phyloP scores from a whole-genome alignment of 2,888 invertebrate species.

The Clitarchus hookeri region DNA sequence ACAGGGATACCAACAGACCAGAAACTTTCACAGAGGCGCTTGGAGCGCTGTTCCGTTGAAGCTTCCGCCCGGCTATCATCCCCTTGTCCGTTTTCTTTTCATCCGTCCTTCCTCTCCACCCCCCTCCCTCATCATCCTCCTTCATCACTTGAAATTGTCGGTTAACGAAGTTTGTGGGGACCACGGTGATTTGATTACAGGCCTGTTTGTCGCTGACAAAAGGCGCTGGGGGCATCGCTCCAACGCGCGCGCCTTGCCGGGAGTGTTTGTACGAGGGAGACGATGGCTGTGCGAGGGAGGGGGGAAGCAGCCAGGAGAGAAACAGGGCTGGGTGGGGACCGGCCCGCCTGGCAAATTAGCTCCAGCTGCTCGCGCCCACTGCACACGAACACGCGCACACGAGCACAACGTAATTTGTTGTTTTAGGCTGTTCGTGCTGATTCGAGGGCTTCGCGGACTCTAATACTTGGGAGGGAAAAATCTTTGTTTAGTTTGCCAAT shows the following conservation, averaged over 20 bases:
- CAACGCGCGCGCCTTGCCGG: not conserved
- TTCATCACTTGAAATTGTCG: slow-evolving; percentile 9
- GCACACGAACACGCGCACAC: no score
- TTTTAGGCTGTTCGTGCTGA: no score
- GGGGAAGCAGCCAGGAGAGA: no score
- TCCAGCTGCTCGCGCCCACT: not conserved
- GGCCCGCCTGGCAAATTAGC: not conserved
- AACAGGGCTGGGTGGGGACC: no score
- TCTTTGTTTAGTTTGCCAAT: no score
- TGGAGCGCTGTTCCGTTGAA: not conserved
- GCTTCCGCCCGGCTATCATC: not conserved
- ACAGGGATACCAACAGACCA: not conserved
- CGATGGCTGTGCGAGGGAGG: not conserved
- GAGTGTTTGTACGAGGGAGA: no score
- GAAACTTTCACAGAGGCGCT: not conserved
- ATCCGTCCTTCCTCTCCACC: not conserved
- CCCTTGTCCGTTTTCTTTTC: slow-evolving; percentile 14
- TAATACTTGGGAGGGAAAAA: no score
- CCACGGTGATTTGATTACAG: slow-evolving; percentile 10
- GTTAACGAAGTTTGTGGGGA: slow-evolving; percentile 10
- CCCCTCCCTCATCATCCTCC: not conserved
- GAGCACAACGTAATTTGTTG: no score
- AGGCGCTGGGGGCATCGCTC: not conserved
- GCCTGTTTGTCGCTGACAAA: not conserved
- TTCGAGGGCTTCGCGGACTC: no score